Conservation (phyloP, 2,797 vertebrate species). For the Tokudaia muenninki region DNA sequence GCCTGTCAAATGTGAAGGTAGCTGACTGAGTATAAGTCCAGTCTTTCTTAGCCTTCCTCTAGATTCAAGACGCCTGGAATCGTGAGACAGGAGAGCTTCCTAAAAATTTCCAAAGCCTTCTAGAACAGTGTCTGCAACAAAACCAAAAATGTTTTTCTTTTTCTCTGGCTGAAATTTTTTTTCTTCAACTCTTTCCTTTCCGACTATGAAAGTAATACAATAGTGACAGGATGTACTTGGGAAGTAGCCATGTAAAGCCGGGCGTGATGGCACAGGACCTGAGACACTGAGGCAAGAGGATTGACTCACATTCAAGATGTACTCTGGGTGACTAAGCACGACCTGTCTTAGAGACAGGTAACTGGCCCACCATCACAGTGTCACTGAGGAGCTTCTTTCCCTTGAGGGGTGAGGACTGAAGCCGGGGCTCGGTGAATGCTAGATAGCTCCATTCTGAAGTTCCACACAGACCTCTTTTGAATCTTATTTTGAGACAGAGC, state of each 20-base stretch:
- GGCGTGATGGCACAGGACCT: background rate
- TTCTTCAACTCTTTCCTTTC: background rate
- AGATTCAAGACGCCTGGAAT: background rate
- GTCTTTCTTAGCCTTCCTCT: background rate
- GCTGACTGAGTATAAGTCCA: background rate
- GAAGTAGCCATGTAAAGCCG: background rate
- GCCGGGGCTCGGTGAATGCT: background rate
- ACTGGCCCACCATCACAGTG: background rate
- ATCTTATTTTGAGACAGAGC: background rate
- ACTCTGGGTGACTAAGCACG: background rate
- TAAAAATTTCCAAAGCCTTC: conserved; percentile 34
- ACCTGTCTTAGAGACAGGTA: too few relatives aligned
- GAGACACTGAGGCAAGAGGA: background rate
- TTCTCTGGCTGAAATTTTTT: background rate
- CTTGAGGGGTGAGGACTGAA: background rate
- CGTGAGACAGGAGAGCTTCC: background rate
- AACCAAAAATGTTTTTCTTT: background rate
- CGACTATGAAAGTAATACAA: conserved; percentile 2
- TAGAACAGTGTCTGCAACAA: background rate
- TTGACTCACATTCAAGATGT: background rate
- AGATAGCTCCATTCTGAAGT: background rate
- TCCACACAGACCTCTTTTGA: background rate
- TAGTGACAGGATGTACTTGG: background rate
- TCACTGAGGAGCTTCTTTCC: background rate
- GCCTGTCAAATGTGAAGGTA: background rate